Base-by-base conservation (phyloP, 2,113 vertebrate genomes). In the Festucalex cinctus region DNA sequence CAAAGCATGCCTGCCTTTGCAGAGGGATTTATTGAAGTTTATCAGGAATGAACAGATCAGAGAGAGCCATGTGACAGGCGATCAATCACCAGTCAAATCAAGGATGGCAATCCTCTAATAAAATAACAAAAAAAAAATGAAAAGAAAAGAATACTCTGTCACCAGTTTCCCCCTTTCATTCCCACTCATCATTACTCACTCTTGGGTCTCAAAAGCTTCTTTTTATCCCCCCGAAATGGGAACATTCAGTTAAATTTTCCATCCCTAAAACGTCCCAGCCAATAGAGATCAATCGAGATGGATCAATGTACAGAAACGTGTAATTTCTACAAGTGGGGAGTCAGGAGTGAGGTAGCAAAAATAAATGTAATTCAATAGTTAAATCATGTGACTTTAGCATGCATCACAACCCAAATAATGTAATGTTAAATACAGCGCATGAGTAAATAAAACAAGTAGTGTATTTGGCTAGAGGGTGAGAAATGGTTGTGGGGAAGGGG, bases 41-140 rank as follows among this genome's bases (percentile, higher is more conserved):
- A 93, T 92, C 88, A 84, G 86, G 89, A 84, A 89, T 91, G 88
- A 91, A 91, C 86, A 90, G 92, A 93, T 91, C 91, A 93, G 91
- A 93, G 90, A 81, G 79, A 75, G 86, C 83, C 90, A 91, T 90
- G 83, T 91, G 91, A 93, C 90, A 90, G 86, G 66, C 90, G 90
- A 93, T 93, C 92, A 93, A 93, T 92, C 91, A 92, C 79, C 86
- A 86, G 90, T 93, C 91, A 92, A 92, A 93, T 91, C 88, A 89
- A 91, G 86, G 84, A 89, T 88, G 91, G 90, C 91, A 91, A 90
- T 89, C 83, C 91, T 90, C 89, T 88, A 89, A 91, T 92, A 91
- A 90, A 91, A 89, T 71, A 82, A 86, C 89, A 87, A 85, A 90
- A 91, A 90, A 89, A 91, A 90, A 71, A 83, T 85, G 81, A 76